Conservation (phyloP, 1,140 invertebrate species). For the Sarcophaga peregrina region DNA sequence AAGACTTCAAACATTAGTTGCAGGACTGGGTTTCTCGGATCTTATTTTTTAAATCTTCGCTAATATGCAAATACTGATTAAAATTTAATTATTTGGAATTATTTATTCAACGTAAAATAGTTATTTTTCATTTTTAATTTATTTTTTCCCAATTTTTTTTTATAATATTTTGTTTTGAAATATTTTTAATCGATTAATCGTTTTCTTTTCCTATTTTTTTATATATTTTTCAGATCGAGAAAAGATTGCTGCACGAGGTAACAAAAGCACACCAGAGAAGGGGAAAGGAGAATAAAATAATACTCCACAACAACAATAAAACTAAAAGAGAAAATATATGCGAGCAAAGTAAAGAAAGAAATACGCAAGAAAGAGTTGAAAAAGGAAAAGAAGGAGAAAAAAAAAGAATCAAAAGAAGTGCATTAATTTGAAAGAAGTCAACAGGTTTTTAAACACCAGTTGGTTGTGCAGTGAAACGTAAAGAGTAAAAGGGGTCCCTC, state of each 20-base stretch:
- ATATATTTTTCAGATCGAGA: neutral
- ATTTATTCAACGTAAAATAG: too few species aligned
- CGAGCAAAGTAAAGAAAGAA: neutral
- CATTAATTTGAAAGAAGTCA: slow-evolving; percentile 18
- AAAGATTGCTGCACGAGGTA: neutral
- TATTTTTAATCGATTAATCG: too few species aligned
- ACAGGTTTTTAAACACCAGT: slow-evolving; percentile 35
- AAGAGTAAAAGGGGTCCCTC: neutral
- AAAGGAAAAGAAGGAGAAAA: neutral
- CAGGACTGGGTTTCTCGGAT: too few species aligned
- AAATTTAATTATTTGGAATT: too few species aligned
- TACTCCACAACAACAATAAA: neutral
- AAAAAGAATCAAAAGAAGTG: slow-evolving; percentile 13
- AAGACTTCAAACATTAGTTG: too few species aligned
- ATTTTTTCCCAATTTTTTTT: too few species aligned
- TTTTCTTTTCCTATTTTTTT: neutral
- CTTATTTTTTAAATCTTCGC: too few species aligned
- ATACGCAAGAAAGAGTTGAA: neutral
- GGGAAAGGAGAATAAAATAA: neutral
- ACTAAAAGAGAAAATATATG: neutral
- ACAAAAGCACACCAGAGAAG: neutral
- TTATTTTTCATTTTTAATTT: too few species aligned
- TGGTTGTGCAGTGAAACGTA: slow-evolving; percentile 1
- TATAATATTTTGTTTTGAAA: too few species aligned
- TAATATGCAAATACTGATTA: too few species aligned